Evolutionary conservation across 2,113 vertebrate genomes (phyloP).

Genomic region (Vulpes vulpes): DNA sequence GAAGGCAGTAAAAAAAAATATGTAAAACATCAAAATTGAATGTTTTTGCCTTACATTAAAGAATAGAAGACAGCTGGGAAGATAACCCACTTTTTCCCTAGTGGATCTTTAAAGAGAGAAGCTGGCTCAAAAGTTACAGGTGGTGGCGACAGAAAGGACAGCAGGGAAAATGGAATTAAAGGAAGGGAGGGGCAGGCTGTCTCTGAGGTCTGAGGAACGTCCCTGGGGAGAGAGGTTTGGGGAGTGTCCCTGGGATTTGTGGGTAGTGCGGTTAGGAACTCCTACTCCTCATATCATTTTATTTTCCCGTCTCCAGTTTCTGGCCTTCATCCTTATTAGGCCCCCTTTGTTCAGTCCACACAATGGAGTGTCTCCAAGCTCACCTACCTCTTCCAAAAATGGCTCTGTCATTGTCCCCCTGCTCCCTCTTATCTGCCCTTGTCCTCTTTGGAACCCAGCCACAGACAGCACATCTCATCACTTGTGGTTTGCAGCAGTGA

Average conservation of each 20-base stretch:
- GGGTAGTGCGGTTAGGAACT: not conserved
- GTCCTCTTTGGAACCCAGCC: not conserved
- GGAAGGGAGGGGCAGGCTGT: not conserved
- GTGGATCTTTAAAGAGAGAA: not conserved
- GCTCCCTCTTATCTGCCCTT: not conserved
- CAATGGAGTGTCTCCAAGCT: not conserved
- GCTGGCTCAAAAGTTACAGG: not conserved
- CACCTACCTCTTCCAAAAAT: accelerated
- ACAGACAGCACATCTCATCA: not conserved
- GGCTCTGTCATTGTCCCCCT: no score
- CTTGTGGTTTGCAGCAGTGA: not conserved
- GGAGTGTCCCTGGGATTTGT: not conserved
- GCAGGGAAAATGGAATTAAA: not conserved
- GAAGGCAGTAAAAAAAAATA: not conserved
- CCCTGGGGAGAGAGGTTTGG: not conserved
- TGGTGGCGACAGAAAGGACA: not conserved
- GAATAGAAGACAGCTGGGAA: not conserved
- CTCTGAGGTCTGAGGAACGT: not conserved
- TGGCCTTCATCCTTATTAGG: not conserved
- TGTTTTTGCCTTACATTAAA: not conserved
- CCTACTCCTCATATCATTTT: not conserved
- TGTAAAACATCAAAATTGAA: not conserved
- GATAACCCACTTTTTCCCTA: not conserved
- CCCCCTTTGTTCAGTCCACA: not conserved
- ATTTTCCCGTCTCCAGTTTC: not conserved